These are phyloP conservation scores for Monarcha castaneiventris DNA, from an alignment of 2,113 vertebrate species.

Conservation along the genomic window DNA sequence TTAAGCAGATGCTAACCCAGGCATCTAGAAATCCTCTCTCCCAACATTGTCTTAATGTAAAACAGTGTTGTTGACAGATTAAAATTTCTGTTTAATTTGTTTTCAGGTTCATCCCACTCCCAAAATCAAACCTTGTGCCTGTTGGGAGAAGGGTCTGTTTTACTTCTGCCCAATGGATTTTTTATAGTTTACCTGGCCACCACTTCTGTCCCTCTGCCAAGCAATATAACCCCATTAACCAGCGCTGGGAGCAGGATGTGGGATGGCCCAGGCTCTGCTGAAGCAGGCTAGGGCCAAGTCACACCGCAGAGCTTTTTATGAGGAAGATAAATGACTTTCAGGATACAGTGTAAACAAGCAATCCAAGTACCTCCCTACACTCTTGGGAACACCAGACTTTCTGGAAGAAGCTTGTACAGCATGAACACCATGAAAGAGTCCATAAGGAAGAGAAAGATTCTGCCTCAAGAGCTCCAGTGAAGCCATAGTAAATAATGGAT, in stretches of 20 bases:
- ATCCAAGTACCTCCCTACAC: neutral
- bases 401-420: neutral
- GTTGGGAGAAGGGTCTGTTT: neutral
- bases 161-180: neutral
- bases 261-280: neutral
- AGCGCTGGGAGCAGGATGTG: rapidly evolving
- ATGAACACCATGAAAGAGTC: neutral
- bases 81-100: neutral
- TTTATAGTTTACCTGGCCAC: neutral
- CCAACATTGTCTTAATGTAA: neutral
- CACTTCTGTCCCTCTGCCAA: neutral
- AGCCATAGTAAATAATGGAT: neutral
- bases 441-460: neutral
- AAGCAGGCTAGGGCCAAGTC: neutral
- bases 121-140: neutral
- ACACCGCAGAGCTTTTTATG: neutral
- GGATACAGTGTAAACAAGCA: neutral
- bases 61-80: neutral
- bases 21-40: neutral
- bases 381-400: neutral
- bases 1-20: neutral
- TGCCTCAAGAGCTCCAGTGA: neutral
- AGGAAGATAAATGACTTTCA: neutral
- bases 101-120: neutral
- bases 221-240: neutral